A percentile compares a stretch with the other conserved stretches of the same genome.
These are phyloP conservation scores for Eucera pruinosa DNA, from an alignment of 2,888 invertebrate species.

Conservation along the genomic window DNA sequence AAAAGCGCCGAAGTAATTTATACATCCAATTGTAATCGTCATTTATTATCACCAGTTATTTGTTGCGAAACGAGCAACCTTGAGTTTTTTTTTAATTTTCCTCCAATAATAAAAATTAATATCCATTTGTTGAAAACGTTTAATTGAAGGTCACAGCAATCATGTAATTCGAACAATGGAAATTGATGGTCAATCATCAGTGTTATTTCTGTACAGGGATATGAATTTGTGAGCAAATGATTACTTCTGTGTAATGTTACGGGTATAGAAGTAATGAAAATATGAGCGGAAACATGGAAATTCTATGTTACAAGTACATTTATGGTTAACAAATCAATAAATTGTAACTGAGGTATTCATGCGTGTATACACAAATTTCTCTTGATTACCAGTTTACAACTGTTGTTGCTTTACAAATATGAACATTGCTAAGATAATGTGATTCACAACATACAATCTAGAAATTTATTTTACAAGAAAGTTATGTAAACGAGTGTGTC, in stretches of 20 bases:
- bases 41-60: too few relatives aligned
- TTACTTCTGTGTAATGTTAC: not conserved
- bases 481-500: not conserved
- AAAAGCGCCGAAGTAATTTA: too few relatives aligned
- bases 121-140: not conserved
- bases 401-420: not conserved
- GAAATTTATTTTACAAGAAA: not conserved
- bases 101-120: not conserved
- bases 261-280: not conserved
- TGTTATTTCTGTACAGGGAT: not conserved
- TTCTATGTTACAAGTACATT: not conserved
- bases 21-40: too few relatives aligned
- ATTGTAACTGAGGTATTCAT: not conserved
- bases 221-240: not conserved
- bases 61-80: too few relatives aligned
- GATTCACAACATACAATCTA: too few relatives aligned
- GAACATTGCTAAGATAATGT: too few relatives aligned
- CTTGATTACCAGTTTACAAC: not conserved
- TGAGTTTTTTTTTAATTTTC: not conserved
- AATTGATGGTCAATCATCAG: not conserved
- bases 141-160: not conserved
- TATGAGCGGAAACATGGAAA: not conserved
- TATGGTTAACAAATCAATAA: not conserved
- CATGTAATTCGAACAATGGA: not conserved
- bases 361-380: not conserved